Evolutionary conservation across 2,113 vertebrate genomes (phyloP).

Genomic region (Cyphomyrus plagiostoma): DNA sequence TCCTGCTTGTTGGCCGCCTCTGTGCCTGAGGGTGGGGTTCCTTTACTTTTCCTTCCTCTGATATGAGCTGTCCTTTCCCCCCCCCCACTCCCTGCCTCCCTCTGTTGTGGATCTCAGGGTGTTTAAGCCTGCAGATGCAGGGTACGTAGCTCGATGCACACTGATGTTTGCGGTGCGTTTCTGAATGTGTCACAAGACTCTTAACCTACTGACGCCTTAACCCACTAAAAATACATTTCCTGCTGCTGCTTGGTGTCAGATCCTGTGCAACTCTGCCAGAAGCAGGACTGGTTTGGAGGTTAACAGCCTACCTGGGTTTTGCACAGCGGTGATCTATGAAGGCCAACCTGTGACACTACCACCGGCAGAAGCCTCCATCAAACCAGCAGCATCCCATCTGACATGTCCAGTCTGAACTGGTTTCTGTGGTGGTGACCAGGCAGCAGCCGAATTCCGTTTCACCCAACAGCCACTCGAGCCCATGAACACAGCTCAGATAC

Average conservation of each 20-base stretch:
- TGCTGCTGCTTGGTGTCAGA: background rate
- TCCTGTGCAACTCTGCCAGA: background rate
- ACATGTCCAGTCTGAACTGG: background rate
- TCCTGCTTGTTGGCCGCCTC: background rate
- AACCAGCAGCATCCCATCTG: background rate
- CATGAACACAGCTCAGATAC: background rate
- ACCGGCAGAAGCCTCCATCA: background rate
- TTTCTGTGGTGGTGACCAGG: background rate
- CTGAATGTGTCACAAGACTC: background rate
- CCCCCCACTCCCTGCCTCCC: background rate
- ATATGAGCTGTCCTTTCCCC: constrained; percentile 22
- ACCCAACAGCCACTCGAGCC: background rate
- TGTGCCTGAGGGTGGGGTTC: background rate
- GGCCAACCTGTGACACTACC: background rate
- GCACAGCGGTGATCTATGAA: background rate
- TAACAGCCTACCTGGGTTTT: background rate
- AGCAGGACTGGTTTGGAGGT: background rate
- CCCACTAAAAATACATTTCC: background rate
- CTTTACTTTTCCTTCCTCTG: constrained; percentile 15
- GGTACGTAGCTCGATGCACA: constrained; percentile 43
- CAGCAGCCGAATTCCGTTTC: background rate
- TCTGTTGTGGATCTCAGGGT: constrained; percentile 49
- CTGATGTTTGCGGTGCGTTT: constrained; percentile 36
- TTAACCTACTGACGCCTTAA: constrained; percentile 7
- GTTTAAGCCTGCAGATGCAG: constrained; percentile 47